Base-by-base conservation (phyloP, 2,888 invertebrate species). In the Zaprionus lineosus region DNA sequence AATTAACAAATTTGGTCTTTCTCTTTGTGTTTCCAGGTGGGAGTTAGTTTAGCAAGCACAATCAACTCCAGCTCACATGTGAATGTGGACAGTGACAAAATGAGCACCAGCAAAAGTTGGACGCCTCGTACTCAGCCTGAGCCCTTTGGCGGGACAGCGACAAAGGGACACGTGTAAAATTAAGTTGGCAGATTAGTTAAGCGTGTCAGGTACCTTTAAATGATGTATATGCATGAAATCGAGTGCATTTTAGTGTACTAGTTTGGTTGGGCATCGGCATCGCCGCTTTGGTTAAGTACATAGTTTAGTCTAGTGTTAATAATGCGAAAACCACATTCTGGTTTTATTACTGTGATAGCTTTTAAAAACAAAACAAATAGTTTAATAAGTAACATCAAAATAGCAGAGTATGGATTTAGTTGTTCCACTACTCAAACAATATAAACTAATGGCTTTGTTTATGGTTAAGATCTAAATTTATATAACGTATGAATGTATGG, bases 341-440 rank as follows among this genome's bases (percentile, higher is more conserved):
- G 58, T 48, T 66, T 64, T 60, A 46, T 41, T 74, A 74, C 78
- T 77, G 76, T 77, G 78, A 77, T 79, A 77, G 66, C 64, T 79
- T 74, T 55, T 31, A 59, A 48, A 44, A 12, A 48, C 19, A 37
- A 40, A 47, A 63, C 9, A 18, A 41, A 34, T 28, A 24, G n/a
- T 15, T n/a, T n/a, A n/a, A 16, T 34, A 24, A 43, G 19, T 18
- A 26, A 31, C 58, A 26, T 43, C 9, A 41, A 52, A 33, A 41
- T 41, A 57, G 47, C 53, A 50, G 24, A 62, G n/a, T n/a, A 46
- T 39, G 36, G 47, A 43, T 64, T 26, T 55, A 43, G 36, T 50
- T 55, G 34, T 48, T 40, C 51, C 31, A 29, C n/a, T 15, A 36
- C 28, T 19, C 28, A 16, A 34, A 16, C 9, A 37, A 33, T 31